Percentiles rank a stretch among this genome's conserved stretches.
Evolutionary conservation across 2,797 vertebrate species (phyloP).

Genomic region (Channallabes apus): DNA sequence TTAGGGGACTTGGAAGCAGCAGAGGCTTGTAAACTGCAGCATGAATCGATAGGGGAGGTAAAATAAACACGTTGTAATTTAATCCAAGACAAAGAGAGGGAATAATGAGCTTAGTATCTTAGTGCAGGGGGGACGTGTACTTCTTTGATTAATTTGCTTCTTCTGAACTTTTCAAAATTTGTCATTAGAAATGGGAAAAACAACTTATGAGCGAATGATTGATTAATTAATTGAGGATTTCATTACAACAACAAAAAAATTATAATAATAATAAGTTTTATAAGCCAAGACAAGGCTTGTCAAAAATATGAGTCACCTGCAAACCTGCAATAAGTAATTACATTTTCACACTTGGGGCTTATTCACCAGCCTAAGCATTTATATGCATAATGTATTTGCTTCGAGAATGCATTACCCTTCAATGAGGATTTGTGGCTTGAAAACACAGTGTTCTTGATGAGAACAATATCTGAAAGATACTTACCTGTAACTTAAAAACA

Average conservation of each 20-base stretch:
- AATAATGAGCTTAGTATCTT: conserved; percentile 25
- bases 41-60: conserved; percentile 14
- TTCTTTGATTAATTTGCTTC: background rate
- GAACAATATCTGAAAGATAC: conserved; percentile 9
- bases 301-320: conserved; percentile 11
- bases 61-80: conserved; percentile 17
- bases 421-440: conserved; percentile 46
- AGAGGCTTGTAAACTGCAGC: background rate
- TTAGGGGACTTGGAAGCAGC: conserved; percentile 19
- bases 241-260: background rate
- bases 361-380: conserved; percentile 14
- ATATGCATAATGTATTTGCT: conserved; percentile 36
- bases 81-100: conserved; percentile 20
- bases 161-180: background rate
- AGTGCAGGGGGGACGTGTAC: background rate
- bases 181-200: background rate
- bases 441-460: conserved; percentile 37
- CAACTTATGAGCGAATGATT: conserved; percentile 2
- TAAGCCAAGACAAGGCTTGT: conserved; percentile 5
- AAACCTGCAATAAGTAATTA: conserved; percentile 41
- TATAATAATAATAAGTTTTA: background rate
- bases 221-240: conserved; percentile 19
- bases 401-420: conserved; percentile 31
- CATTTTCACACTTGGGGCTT: conserved; percentile 41
- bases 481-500: background rate